phyloP scores from a whole-genome alignment of 2,888 invertebrate species.

The Ctenicera cuprea region DNA sequence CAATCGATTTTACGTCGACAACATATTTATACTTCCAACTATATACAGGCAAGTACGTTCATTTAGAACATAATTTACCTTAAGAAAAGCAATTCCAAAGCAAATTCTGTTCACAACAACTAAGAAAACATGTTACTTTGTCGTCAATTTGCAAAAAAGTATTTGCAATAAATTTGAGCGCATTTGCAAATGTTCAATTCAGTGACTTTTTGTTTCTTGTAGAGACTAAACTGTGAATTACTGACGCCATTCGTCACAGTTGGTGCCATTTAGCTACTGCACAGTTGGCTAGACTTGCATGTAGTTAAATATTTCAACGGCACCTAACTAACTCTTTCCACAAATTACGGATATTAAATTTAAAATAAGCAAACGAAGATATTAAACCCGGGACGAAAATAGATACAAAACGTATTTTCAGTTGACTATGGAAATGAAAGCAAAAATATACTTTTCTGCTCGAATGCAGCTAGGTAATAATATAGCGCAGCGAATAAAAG shows the following conservation, averaged over 20 bases:
- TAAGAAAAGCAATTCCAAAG: conserved; percentile 18
- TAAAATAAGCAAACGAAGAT: conserved; percentile 25
- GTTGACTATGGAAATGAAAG: neutral
- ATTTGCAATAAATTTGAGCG: neutral
- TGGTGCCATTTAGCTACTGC: conserved; percentile 47
- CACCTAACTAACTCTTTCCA: conserved; percentile 12
- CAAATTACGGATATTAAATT: conserved; percentile 37
- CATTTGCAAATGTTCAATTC: conserved; percentile 18
- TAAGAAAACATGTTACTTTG: neutral
- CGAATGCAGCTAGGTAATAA: too few species aligned
- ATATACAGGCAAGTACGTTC: conserved; percentile 12
- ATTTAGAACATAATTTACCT: conserved; percentile 8
- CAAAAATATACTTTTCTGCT: neutral
- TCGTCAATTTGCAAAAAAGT: neutral
- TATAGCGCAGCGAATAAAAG: too few species aligned
- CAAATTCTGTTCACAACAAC: neutral
- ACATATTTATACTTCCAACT: conserved; percentile 11
- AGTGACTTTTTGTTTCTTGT: conserved; percentile 28
- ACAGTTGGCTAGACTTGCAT: conserved; percentile 47
- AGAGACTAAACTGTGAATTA: conserved; percentile 41
- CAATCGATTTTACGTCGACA: conserved; percentile 38
- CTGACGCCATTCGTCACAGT: conserved; percentile 50
- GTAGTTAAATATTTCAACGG: conserved; percentile 46
- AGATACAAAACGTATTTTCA: neutral
- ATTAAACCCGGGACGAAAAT: neutral